Evolutionary conservation across 35 echinoderm and acorn worm genomes (phyloP), one percentile per base, ranked within the genome.

Genomic region (Lytechinus pictus): DNA sequence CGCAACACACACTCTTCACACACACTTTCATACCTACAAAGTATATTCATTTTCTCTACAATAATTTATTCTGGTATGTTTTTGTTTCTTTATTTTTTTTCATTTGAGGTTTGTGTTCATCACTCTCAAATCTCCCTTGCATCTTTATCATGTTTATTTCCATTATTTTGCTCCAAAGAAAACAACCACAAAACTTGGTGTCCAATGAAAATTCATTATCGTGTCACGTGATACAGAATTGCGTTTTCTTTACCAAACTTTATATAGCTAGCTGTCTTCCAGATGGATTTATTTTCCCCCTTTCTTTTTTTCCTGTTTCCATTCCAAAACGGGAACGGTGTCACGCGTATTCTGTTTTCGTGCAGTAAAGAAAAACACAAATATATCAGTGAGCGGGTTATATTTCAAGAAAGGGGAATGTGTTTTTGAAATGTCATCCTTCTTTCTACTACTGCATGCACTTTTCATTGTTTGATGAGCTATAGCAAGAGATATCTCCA

Each of bases 281-380:
- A 44, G 33, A 0, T 44, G 0, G 33, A 44, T 44, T 44, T 44
- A 4, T 79, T 79, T 79, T 6, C 16, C 8, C 8, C 66, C 6
- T 79, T 5, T 14, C 7, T 21, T n/a, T 24, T 79, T 6, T 71
- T 71, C 0, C 5, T 71, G 16, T 71, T 19, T 71, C 1, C 1
- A 5, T 7, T 24, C 66, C n/a, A 7, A 79, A 79, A 79, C 19
- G 66, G 19, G 66, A 79, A 27, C 66, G 66, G 8, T 16, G 16
- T 79, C 88, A 33, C 28, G 88, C 52, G 33, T 90, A 52, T 44
- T 90, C 16, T 90, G 33, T 90, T 90, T 90, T 90, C 88, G 14
- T 90, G 88, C 16, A 33, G 88, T 90, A 44, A 90, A 90, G 88
- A 90, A 90, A 90, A 90, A 90, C 88, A 90, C 28, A 90, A 90